Evolutionary conservation across 2,888 invertebrate genomes (phyloP).

Genomic region (Erannis defoliaria): DNA sequence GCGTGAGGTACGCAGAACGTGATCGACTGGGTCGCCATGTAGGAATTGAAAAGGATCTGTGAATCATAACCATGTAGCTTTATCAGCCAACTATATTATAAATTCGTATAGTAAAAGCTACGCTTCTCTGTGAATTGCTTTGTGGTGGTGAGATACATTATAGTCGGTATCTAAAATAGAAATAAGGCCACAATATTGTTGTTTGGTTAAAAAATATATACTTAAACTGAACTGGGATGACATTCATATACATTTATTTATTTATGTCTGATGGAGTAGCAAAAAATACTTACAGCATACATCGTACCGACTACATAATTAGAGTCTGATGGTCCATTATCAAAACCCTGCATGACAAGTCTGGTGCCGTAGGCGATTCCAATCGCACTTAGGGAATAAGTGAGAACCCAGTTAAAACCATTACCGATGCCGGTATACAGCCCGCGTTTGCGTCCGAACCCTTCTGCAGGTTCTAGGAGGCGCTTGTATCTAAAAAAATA

Average conservation of each 20-base stretch:
- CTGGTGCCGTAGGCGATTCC: slow-evolving; percentile 92
- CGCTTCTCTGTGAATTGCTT: not conserved
- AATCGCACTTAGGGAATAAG: slow-evolving; percentile 90
- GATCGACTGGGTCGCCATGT: slow-evolving; percentile 92
- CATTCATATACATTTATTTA: too few species aligned
- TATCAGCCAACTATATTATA: not conserved
- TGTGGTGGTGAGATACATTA: not conserved
- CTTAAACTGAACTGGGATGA: too few species aligned
- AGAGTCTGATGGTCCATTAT: slow-evolving; percentile 84
- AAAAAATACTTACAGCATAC: slow-evolving; percentile 86
- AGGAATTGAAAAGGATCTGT: slow-evolving; percentile 91
- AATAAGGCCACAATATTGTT: too few species aligned
- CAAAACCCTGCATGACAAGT: slow-evolving; percentile 88
- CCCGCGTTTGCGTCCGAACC: slow-evolving; percentile 88
- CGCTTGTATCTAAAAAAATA: slow-evolving; percentile 81
- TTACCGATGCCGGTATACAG: slow-evolving; percentile 90
- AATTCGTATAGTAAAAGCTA: not conserved
- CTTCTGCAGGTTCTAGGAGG: slow-evolving; percentile 87
- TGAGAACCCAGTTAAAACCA: slow-evolving; percentile 91
- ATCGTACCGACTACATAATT: slow-evolving; percentile 89
- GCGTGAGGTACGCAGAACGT: slow-evolving; percentile 91
- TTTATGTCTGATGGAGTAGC: too few species aligned
- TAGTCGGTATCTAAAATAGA: too few species aligned
- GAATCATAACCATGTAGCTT: not conserved
- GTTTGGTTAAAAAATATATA: too few species aligned